Conservation (phyloP, 1,140 invertebrate species). For the Drosophila mojavensis region DNA sequence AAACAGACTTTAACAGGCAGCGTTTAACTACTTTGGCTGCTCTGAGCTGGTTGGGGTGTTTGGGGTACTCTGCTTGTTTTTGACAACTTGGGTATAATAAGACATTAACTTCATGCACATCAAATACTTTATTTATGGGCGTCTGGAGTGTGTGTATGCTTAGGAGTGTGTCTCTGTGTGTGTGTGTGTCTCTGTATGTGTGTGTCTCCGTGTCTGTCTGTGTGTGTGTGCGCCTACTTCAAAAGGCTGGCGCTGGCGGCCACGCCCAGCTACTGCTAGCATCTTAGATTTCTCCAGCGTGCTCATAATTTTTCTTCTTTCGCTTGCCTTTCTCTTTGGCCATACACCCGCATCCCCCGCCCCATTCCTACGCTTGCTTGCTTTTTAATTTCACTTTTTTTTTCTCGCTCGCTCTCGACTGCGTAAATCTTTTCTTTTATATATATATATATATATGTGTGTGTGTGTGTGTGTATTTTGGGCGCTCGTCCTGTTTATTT, state of each 20-base stretch:
- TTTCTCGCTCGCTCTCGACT: slow-evolving; percentile 18
- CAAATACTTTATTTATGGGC: slow-evolving; percentile 81
- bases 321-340: slow-evolving; percentile 29
- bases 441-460: neutral
- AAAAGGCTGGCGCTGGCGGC: slow-evolving; percentile 59
- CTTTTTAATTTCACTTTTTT: slow-evolving; percentile 72
- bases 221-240: slow-evolving; percentile 60
- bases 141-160: slow-evolving; percentile 63
- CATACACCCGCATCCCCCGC: slow-evolving; percentile 1
- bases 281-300: slow-evolving; percentile 63
- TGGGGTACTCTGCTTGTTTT: slow-evolving; percentile 71
- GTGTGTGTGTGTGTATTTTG: slow-evolving; percentile 19
- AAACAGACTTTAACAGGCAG: slow-evolving; percentile 65
- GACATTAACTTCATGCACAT: slow-evolving; percentile 83
- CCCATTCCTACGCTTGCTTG: slow-evolving; percentile 60
- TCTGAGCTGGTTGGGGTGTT: neutral
- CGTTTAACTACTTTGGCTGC: slow-evolving; percentile 49
- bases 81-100: slow-evolving; percentile 83
- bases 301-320: slow-evolving; percentile 66
- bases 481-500: slow-evolving; percentile 71
- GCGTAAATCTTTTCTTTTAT: slow-evolving; percentile 54
- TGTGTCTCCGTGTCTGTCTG: too few relatives aligned
- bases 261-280: slow-evolving; percentile 57
- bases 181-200: slow-evolving; percentile 25
- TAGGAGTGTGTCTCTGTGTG: slow-evolving; percentile 13